These are phyloP conservation scores for Megaceryle alcyon DNA, from an alignment of 2,797 vertebrate species.

Conservation along the genomic window DNA sequence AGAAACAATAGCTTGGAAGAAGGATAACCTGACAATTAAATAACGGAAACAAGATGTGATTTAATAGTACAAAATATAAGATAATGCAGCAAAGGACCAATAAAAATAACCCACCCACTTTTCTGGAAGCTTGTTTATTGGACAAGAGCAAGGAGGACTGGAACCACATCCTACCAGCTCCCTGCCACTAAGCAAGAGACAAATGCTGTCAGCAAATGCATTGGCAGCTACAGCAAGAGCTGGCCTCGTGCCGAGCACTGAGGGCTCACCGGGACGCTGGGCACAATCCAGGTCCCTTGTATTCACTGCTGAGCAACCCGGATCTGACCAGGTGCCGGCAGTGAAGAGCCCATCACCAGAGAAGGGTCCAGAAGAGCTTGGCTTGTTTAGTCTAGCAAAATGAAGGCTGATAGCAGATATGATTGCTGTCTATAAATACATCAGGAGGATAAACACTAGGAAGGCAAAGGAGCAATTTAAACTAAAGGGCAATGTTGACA, in stretches of 20 bases:
- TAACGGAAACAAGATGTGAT: neutral
- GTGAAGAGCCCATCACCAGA: slow-evolving; percentile 23
- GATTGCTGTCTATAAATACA: slow-evolving; percentile 65
- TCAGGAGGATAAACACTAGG: slow-evolving; percentile 58
- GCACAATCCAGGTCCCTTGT: neutral
- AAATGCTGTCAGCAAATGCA: fast-evolving
- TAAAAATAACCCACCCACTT: no score
- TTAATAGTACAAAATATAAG: neutral
- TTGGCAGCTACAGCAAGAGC: no score
- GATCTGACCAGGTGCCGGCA: neutral
- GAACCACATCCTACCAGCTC: neutral
- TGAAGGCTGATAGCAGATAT: slow-evolving; percentile 47
- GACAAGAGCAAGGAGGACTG: neutral
- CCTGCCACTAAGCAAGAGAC: fast-evolving
- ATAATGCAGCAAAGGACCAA: neutral
- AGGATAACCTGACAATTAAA: neutral
- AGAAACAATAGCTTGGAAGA: neutral
- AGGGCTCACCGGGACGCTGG: neutral
- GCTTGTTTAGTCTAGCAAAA: slow-evolving; percentile 48
- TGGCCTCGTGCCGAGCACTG: neutral
- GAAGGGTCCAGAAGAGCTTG: slow-evolving; percentile 34
- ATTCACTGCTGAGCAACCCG: neutral
- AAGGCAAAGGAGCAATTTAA: slow-evolving; percentile 59
- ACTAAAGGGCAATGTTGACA: slow-evolving; percentile 60
- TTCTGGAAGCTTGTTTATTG: neutral